phyloP scores from a whole-genome alignment of 2,113 vertebrate genomes.

The Microcebus griseorufus region DNA sequence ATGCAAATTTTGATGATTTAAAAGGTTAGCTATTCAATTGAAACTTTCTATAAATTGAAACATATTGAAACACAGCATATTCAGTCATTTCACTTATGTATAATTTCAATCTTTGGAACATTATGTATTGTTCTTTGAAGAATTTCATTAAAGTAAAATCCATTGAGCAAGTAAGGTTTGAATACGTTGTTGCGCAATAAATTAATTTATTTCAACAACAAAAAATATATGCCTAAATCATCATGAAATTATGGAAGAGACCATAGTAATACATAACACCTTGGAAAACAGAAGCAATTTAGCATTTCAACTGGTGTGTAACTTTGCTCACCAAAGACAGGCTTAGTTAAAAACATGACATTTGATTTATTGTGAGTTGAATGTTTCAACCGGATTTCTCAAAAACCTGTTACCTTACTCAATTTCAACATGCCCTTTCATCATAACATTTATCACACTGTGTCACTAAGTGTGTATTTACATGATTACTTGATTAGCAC shows the following conservation, averaged over 20 bases:
- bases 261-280: not conserved
- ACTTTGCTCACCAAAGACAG: slow-evolving; percentile 27
- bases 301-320: not conserved
- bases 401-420: not conserved
- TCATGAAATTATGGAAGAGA: not conserved
- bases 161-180: slow-evolving; percentile 85
- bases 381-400: not conserved
- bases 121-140: slow-evolving; percentile 85
- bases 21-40: slow-evolving; percentile 81
- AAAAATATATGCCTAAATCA: not conserved
- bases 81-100: slow-evolving; percentile 84
- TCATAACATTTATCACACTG: not conserved
- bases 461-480: not conserved
- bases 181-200: slow-evolving; percentile 81
- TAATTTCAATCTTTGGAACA: slow-evolving; percentile 84
- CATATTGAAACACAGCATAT: slow-evolving; percentile 37
- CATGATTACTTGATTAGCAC: not conserved
- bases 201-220: too few relatives aligned
- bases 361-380: slow-evolving; percentile 35
- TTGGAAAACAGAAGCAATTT: not conserved
- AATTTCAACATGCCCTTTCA: not conserved
- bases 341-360: not conserved
- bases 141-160: slow-evolving; percentile 88
- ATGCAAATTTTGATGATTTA: slow-evolving; percentile 83
- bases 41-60: slow-evolving; percentile 82